A percentile compares a stretch with the other conserved stretches of the same genome.
Conservation (phyloP, 2,113 vertebrate species). For the Eurystomus gularis region DNA sequence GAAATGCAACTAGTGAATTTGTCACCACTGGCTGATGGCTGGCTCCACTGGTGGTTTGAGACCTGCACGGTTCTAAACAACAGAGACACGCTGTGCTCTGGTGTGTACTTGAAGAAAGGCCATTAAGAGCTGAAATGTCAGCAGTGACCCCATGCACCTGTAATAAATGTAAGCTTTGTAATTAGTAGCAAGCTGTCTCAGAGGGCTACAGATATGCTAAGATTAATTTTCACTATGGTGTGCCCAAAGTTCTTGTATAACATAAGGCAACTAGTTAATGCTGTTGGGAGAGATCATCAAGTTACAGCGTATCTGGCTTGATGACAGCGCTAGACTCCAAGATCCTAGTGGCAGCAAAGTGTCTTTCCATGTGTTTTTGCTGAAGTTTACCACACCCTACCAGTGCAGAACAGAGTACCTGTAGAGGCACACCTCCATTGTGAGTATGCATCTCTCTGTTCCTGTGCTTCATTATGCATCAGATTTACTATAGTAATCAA, state of each 20-base stretch:
- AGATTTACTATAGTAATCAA: neutral
- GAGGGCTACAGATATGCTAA: constrained; percentile 16
- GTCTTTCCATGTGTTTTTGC: neutral
- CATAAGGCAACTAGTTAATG: neutral
- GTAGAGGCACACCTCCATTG: neutral
- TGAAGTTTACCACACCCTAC: neutral
- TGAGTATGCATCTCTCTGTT: neutral
- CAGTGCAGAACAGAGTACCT: neutral
- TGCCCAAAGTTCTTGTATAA: neutral
- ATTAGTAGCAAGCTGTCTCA: constrained; percentile 44
- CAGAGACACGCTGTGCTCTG: neutral
- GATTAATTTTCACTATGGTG: constrained; percentile 26
- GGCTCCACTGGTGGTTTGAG: neutral
- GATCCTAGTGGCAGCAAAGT: neutral
- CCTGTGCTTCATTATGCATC: neutral
- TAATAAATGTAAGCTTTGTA: constrained; percentile 57
- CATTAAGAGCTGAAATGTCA: constrained; percentile 41
- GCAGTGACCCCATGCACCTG: constrained; percentile 36
- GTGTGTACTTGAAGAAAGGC: neutral
- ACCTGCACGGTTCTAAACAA: neutral
- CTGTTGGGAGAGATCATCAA: neutral
- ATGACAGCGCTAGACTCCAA: neutral
- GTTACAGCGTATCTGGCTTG: neutral
- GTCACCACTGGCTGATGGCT: neutral
- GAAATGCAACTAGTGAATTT: neutral